Evolutionary conservation across 2,888 invertebrate species (phyloP).

Genomic region (Tetragonisca angustula): DNA sequence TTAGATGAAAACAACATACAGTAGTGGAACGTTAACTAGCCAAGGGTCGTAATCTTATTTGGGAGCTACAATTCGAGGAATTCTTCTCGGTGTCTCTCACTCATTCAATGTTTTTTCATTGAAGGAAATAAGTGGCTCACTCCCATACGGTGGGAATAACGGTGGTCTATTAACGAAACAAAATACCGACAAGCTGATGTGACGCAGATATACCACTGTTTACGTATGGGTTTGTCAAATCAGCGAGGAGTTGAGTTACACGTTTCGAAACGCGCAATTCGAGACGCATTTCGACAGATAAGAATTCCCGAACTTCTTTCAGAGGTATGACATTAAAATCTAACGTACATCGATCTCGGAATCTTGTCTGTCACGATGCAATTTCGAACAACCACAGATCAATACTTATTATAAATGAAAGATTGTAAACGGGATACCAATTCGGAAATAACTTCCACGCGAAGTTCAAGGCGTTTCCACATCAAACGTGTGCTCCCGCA

Average conservation of each 20-base stretch:
- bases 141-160: neutral
- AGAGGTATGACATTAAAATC: too few species aligned
- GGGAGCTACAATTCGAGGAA: neutral
- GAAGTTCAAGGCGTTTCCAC: neutral
- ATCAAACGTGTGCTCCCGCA: neutral
- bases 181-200: neutral
- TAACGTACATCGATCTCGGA: neutral
- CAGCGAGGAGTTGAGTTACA: neutral
- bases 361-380: neutral
- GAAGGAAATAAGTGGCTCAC: neutral
- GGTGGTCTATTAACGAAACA: neutral
- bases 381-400: neutral
- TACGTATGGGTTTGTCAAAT: neutral
- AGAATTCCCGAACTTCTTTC: neutral
- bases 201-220: neutral
- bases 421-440: neutral
- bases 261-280: neutral
- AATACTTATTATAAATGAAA: neutral
- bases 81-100: neutral
- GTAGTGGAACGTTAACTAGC: neutral
- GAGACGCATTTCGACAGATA: neutral
- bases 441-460: neutral
- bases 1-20: conserved; percentile 1
- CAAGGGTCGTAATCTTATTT: conserved; percentile 1
- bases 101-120: neutral